Evolutionary conservation across 2,797 vertebrate genomes (phyloP).

Genomic region (Australoheros facetus): DNA sequence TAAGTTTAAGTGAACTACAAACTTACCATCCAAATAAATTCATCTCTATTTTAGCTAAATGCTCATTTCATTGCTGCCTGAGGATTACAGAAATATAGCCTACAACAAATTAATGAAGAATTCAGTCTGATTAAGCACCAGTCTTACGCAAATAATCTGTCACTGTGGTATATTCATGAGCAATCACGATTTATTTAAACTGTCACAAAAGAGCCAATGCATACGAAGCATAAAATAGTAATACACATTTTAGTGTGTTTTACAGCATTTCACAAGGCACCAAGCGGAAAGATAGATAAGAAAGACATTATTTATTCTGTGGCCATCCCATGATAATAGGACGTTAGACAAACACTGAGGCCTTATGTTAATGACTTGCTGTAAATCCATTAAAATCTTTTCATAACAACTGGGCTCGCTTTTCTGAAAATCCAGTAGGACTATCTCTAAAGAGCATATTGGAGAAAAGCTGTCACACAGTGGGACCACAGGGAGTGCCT

Average conservation of each 20-base stretch:
- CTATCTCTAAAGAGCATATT: constrained; percentile 68
- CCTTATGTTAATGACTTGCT: constrained; percentile 62
- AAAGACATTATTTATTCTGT: constrained; percentile 41
- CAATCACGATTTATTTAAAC: constrained; percentile 34
- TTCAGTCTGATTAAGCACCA: constrained; percentile 36
- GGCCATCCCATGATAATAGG: constrained; percentile 52
- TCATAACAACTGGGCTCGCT: constrained; percentile 49
- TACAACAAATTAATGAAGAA: constrained; percentile 40
- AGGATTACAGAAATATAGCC: constrained; percentile 27
- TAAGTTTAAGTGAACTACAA: background rate
- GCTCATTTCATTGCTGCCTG: constrained; percentile 16
- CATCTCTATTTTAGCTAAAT: constrained; percentile 9
- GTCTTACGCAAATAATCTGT: constrained; percentile 26
- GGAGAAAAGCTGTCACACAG: constrained; percentile 58
- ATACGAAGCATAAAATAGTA: constrained; percentile 33
- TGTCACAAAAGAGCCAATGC: constrained; percentile 28
- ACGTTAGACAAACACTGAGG: constrained; percentile 48
- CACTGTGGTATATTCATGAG: constrained; percentile 31
- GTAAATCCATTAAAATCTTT: constrained; percentile 65
- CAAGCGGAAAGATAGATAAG: constrained; percentile 24
- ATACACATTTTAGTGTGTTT: constrained; percentile 22
- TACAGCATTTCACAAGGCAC: constrained; percentile 26
- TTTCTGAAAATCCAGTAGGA: constrained; percentile 55
- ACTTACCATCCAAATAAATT: constrained; percentile 1
- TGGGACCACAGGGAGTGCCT: constrained; percentile 56